Evolutionary conservation across 2,113 vertebrate genomes (phyloP).

Genomic region (Rhinolophus ferrumequinum): DNA sequence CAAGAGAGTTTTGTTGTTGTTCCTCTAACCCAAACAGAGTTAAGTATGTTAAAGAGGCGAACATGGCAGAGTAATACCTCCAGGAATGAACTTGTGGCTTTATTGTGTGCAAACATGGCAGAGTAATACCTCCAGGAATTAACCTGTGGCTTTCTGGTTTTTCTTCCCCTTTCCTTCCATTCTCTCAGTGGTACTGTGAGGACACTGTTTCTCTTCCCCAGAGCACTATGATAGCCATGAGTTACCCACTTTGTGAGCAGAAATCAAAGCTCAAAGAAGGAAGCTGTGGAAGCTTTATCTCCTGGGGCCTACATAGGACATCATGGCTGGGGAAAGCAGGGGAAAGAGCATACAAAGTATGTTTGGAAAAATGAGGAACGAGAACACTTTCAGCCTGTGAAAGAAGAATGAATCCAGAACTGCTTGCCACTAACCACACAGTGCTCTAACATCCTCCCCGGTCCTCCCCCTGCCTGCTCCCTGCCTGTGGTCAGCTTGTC

Average conservation of each 20-base stretch:
- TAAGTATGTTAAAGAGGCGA: not conserved
- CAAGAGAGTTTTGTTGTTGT: not conserved
- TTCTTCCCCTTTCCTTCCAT: not conserved
- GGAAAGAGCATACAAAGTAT: not conserved
- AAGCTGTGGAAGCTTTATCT: not conserved
- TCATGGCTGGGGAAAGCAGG: not conserved
- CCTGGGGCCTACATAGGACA: too few relatives aligned
- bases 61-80: not conserved
- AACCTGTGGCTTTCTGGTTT: not conserved
- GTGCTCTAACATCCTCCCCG: not conserved
- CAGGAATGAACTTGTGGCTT: not conserved
- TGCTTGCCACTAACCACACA: not conserved
- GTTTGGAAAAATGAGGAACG: not conserved
- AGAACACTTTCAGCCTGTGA: not conserved
- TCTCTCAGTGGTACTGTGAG: not conserved
- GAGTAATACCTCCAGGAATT: not conserved
- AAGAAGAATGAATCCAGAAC: not conserved
- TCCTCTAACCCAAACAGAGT: not conserved
- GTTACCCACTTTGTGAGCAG: not conserved
- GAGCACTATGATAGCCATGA: not conserved
- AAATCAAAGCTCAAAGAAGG: not conserved
- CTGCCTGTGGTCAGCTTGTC: not conserved
- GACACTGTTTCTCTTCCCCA: not conserved
- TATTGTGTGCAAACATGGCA: not conserved
- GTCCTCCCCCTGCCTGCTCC: not conserved